These are phyloP conservation scores for Chloroclystis v-ata DNA, from an alignment of 2,888 invertebrate species.

Conservation along the genomic window DNA sequence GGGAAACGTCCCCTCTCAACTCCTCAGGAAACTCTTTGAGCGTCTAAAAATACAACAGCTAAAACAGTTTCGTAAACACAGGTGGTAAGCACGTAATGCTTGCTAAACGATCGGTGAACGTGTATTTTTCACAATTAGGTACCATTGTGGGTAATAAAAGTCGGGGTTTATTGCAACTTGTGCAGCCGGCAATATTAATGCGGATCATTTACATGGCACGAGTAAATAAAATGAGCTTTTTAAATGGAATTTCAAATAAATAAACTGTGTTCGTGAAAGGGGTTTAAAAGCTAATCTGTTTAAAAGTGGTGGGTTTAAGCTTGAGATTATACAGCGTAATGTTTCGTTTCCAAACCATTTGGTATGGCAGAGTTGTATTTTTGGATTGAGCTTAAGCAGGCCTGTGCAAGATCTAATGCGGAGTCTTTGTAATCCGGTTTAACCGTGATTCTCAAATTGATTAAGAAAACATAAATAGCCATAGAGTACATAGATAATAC, in stretches of 20 bases:
- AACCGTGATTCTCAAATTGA: no score
- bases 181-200: neutral
- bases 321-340: constrained; percentile 34
- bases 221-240: no score
- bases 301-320: constrained; percentile 29
- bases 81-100: constrained; percentile 10
- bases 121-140: neutral
- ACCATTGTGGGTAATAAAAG: neutral
- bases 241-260: no score
- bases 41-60: constrained; percentile 80
- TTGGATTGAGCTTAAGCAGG: constrained; percentile 33
- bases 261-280: constrained; percentile 6
- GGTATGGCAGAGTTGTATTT: constrained; percentile 24
- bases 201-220: neutral
- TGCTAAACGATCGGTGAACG: neutral
- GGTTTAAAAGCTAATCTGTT: constrained; percentile 30
- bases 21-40: constrained; percentile 98
- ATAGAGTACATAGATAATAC: no score
- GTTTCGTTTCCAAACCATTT: constrained; percentile 42
- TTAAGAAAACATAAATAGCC: no score
- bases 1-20: constrained; percentile 94
- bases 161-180: neutral
- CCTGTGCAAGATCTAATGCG: neutral
- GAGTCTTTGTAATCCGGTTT: no score
- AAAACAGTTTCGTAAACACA: constrained; percentile 17